phyloP scores from a whole-genome alignment of 2,888 invertebrate genomes.

The Cataglyphis rosenhaueri region DNA sequence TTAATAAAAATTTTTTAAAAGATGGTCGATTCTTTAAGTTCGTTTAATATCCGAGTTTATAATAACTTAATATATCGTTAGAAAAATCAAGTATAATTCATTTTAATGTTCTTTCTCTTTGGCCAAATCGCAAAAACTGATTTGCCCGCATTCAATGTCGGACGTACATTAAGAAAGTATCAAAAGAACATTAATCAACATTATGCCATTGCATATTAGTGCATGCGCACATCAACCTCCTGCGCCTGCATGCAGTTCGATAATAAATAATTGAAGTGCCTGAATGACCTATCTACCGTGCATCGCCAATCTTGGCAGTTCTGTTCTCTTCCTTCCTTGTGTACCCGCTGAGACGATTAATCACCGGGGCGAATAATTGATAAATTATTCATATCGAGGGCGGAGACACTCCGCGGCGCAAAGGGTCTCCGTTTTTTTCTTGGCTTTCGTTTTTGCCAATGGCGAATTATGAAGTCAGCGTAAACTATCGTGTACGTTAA shows the following conservation, averaged over 20 bases:
- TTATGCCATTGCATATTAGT: constrained; percentile 53
- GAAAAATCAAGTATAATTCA: background rate
- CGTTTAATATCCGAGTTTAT: background rate
- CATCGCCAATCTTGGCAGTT: constrained; percentile 45
- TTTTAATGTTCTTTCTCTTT: background rate
- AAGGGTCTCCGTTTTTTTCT: constrained; percentile 36
- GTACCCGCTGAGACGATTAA: constrained; percentile 66
- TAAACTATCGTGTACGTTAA: constrained; percentile 59
- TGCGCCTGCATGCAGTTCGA: constrained; percentile 43
- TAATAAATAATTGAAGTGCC: constrained; percentile 55
- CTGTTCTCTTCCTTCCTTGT: constrained; percentile 33
- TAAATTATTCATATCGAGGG: constrained; percentile 69
- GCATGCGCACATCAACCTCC: constrained; percentile 49
- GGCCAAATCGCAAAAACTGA: constrained; percentile 27
- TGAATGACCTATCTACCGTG: constrained; percentile 52
- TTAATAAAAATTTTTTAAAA: too few species aligned
- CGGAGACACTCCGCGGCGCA: constrained; percentile 58
- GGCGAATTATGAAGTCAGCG: constrained; percentile 59
- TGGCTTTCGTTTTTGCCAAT: constrained; percentile 35
- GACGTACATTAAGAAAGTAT: constrained; percentile 31
- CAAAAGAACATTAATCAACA: constrained; percentile 51
- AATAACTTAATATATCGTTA: background rate
- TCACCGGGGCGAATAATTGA: constrained; percentile 70
- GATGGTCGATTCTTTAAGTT: too few species aligned
- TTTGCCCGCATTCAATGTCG: constrained; percentile 32